These are phyloP conservation scores for Tachina grossa DNA, from an alignment of 2,888 invertebrate genomes.

Conservation along the genomic window DNA sequence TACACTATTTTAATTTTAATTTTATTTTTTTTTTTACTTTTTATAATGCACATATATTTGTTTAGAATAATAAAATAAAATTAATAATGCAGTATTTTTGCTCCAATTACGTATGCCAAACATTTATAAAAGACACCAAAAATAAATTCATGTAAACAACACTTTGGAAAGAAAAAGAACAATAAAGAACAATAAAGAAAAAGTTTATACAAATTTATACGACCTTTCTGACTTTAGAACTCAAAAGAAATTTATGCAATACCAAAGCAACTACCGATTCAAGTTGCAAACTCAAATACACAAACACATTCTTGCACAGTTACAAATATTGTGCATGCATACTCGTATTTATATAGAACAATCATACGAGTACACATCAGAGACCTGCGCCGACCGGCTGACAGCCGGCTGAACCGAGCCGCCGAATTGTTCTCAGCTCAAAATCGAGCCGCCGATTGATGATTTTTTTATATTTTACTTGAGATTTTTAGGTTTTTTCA, in stretches of 20 bases:
- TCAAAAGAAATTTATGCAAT: slow-evolving; percentile 43
- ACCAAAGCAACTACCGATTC: slow-evolving; percentile 11
- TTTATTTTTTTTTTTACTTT: background rate
- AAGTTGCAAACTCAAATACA: slow-evolving; percentile 8
- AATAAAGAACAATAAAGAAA: background rate
- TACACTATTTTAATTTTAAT: background rate
- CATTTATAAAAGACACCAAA: slow-evolving; percentile 55
- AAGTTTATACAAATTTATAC: slow-evolving; percentile 58
- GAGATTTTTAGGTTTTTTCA: no score
- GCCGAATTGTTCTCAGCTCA: no score
- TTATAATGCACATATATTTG: background rate
- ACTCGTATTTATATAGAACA: no score
- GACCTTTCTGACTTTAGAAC: slow-evolving; percentile 59
- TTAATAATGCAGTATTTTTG: slow-evolving; percentile 70
- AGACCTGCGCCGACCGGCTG: no score
- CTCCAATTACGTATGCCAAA: slow-evolving; percentile 66
- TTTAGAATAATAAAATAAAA: slow-evolving; percentile 31
- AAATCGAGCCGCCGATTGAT: no score
- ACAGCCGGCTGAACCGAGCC: no score
- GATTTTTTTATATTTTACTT: no score
- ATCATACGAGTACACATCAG: no score
- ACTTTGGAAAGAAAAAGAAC: slow-evolving; percentile 30
- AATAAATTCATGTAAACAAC: slow-evolving; percentile 60
- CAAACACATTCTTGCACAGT: background rate
- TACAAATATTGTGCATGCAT: background rate